Conservation (phyloP, 2,888 invertebrate genomes). For the Ormyrus nitidulus region DNA sequence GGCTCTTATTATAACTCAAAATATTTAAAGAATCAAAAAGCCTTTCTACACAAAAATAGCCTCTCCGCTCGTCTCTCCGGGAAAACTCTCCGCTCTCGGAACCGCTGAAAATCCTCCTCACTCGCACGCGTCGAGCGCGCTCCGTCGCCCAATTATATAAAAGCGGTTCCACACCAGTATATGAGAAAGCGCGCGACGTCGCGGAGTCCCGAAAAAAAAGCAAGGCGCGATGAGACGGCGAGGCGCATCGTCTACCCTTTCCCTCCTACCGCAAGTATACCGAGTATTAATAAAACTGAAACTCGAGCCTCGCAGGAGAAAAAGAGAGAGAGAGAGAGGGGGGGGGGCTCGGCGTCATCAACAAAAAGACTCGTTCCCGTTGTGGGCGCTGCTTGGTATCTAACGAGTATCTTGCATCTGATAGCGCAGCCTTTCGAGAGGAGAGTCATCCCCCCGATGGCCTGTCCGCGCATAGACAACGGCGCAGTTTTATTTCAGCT, state of each 20-base stretch:
- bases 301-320: conserved; percentile 36
- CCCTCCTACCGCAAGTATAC: conserved; percentile 38
- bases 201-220: no score
- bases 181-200: no score
- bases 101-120: background rate
- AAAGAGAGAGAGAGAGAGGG: no score
- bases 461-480: conserved; percentile 5
- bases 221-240: no score
- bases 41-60: background rate
- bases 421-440: conserved; percentile 50
- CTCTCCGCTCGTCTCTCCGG: background rate
- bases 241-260: no score
- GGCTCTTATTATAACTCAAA: no score
- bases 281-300: conserved; percentile 56
- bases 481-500: conserved; percentile 1
- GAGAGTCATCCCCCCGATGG: background rate
- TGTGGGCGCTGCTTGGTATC: conserved; percentile 54
- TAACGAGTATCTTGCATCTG: conserved; percentile 64
- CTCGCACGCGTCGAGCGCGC: background rate
- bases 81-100: background rate
- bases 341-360: conserved; percentile 1
- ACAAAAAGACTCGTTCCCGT: conserved; percentile 36
- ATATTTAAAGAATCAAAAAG: no score
- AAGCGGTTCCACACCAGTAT: no score
- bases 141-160: no score